Base-by-base conservation (phyloP, 2,113 vertebrate species). In the Ammodytes marinus region DNA sequence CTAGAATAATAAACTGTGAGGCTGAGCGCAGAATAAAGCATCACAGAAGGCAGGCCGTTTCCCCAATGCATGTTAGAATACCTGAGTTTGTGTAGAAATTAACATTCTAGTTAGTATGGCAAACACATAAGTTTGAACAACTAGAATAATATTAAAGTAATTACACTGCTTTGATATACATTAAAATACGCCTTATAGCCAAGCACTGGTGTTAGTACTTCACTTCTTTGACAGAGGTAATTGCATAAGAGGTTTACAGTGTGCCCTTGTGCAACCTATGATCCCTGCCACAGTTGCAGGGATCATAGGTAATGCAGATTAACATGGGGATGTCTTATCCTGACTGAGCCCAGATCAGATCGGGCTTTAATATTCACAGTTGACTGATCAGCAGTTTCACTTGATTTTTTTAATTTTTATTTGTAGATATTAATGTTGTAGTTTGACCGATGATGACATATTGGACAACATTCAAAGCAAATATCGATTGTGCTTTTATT, bases 171-270 rank as follows among this genome's bases (percentile, higher is more conserved):
- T 77, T 52, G 19, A 9, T 27, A 47, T n/a, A 27, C 12, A 64
- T 35, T n/a, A 15, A 49, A 40, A 40, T 46, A 4, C 9, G 6
- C 39, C 7, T 73, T 5, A 12, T 0, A 42, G 17, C 39, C 6
- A 35, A 15, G 64, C 42, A 70, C 39, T 9, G 49, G 15, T 53
- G 55, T 27, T 68, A 15, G 4, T 54, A 40, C 72, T 63, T 47
- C n/a, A 69, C 39, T 69, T 58, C 57, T 67, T 50, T 61, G 10
- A 77, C 12, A 19, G 70, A 61, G 53, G 67, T 75, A 77, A 81
- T 93, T 90, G 83, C 83, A 84, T 82, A 82, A 92, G 65, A 82
- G 76, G 83, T 78, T 89, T 79, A 72, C 19, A 61, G 67, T 35
- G 69, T 72, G 85, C 83, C 80, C 81, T 86, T 70, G 78, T 53